Evolutionary conservation across 2,113 vertebrate genomes (phyloP).

Genomic region (Microtus montanus): DNA sequence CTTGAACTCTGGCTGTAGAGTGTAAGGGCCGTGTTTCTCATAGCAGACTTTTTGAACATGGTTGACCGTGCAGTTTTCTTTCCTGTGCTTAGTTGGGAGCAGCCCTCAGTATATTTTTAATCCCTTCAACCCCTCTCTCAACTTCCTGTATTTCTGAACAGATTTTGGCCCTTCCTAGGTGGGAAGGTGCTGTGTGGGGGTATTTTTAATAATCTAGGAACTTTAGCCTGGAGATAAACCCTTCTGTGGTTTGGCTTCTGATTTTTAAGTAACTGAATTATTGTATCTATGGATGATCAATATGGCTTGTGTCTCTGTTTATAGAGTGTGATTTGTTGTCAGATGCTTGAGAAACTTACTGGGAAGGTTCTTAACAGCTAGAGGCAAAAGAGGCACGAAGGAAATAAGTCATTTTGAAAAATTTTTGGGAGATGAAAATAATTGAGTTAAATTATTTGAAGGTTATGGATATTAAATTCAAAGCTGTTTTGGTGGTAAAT

Average conservation of each 20-base stretch:
- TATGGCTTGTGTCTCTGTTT: slow-evolving; percentile 48
- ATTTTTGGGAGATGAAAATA: slow-evolving; percentile 41
- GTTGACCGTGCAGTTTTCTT: slow-evolving; percentile 60
- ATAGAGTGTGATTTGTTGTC: slow-evolving; percentile 52
- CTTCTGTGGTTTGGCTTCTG: slow-evolving; percentile 32
- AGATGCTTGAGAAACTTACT: slow-evolving; percentile 13
- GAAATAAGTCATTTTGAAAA: slow-evolving; percentile 24
- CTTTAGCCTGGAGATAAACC: slow-evolving; percentile 6
- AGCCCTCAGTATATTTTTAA: slow-evolving; percentile 33
- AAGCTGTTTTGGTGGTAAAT: slow-evolving; percentile 40
- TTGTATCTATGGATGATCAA: slow-evolving; percentile 57
- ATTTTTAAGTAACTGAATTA: slow-evolving; percentile 58
- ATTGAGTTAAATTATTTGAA: slow-evolving; percentile 21
- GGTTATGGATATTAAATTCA: slow-evolving; percentile 10
- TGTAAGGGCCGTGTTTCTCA: slow-evolving; percentile 6
- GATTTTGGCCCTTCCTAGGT: neutral
- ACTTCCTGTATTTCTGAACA: slow-evolving; percentile 20
- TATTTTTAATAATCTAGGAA: slow-evolving; percentile 9
- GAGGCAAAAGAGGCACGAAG: slow-evolving; percentile 33
- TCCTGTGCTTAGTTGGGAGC: neutral
- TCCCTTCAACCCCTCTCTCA: neutral
- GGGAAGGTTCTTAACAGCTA: slow-evolving; percentile 61
- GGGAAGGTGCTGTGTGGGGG: neutral
- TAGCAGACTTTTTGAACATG: slow-evolving; percentile 42
- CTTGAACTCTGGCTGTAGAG: slow-evolving; percentile 37